phyloP scores from a whole-genome alignment of 2,888 invertebrate species.

The Melipona bicolor region DNA sequence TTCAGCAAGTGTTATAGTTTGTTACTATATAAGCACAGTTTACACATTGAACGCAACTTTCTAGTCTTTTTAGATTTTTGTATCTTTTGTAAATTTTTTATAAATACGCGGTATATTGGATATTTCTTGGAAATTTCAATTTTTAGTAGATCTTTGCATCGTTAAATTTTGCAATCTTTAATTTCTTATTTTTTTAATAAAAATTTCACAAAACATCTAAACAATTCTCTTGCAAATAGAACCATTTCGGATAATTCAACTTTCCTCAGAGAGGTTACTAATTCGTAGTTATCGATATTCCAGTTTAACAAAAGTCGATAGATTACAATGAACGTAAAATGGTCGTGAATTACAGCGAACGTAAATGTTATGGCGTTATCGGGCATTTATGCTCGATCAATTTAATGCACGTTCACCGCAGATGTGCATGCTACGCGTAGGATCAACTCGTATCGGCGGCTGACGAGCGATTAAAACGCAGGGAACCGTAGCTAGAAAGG shows the following conservation, averaged over 20 bases:
- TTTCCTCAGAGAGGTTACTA: background rate
- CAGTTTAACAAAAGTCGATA: background rate
- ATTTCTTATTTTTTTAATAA: background rate
- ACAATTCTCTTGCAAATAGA: background rate
- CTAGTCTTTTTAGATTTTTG: too few relatives aligned
- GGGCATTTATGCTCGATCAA: background rate
- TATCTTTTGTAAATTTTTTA: too few relatives aligned
- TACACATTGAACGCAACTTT: too few relatives aligned
- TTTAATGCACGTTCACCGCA: background rate
- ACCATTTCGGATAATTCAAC: background rate
- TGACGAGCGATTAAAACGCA: constrained; percentile 3
- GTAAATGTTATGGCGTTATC: background rate
- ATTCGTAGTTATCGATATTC: background rate
- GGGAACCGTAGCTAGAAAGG: background rate
- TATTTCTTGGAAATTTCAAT: too few relatives aligned
- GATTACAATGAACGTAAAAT: background rate
- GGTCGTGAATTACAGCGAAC: background rate
- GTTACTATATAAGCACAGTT: too few relatives aligned
- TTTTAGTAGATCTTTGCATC: too few relatives aligned
- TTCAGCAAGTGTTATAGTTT: too few relatives aligned
- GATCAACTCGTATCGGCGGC: background rate
- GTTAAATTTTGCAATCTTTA: too few relatives aligned
- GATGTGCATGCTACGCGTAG: background rate
- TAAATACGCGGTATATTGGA: too few relatives aligned
- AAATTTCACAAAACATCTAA: background rate